These are phyloP conservation scores for Chirona hameri DNA, from an alignment of 2,888 invertebrate genomes.

Conservation along the genomic window DNA sequence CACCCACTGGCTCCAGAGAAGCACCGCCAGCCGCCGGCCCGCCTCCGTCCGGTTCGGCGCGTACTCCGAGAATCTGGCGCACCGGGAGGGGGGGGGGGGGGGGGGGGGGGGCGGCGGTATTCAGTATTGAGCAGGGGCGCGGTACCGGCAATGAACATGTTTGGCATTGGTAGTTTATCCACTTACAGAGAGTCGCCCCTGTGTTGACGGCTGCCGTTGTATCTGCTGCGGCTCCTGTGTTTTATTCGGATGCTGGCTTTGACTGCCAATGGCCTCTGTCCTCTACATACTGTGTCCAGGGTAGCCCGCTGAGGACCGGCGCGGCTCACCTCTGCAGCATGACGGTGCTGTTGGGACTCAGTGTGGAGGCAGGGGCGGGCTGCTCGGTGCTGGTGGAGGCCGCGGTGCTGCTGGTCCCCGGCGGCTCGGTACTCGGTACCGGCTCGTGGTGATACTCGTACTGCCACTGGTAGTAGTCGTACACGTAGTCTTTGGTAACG, in stretches of 20 bases:
- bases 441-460: slow-evolving; percentile 22
- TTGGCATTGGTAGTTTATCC: too few relatives aligned
- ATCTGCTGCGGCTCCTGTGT: too few relatives aligned
- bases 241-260: too few relatives aligned
- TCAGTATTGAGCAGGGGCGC: too few relatives aligned
- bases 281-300: too few relatives aligned
- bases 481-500: neutral
- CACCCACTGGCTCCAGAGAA: neutral
- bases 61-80: neutral
- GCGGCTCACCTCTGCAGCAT: neutral
- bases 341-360: neutral
- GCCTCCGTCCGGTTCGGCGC: slow-evolving; percentile 26
- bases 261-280: too few relatives aligned
- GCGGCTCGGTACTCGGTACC: neutral
- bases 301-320: too few relatives aligned
- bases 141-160: too few relatives aligned
- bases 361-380: neutral
- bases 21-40: neutral
- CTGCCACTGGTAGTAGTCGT: slow-evolving; percentile 30
- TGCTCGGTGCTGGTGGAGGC: neutral
- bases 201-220: too few relatives aligned
- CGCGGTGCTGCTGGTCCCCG: neutral
- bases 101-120: too few relatives aligned
- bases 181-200: too few relatives aligned
- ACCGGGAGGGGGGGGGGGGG: too few relatives aligned